Conservation (phyloP, 2,113 vertebrate genomes). For the Phodopus roborovskii region DNA sequence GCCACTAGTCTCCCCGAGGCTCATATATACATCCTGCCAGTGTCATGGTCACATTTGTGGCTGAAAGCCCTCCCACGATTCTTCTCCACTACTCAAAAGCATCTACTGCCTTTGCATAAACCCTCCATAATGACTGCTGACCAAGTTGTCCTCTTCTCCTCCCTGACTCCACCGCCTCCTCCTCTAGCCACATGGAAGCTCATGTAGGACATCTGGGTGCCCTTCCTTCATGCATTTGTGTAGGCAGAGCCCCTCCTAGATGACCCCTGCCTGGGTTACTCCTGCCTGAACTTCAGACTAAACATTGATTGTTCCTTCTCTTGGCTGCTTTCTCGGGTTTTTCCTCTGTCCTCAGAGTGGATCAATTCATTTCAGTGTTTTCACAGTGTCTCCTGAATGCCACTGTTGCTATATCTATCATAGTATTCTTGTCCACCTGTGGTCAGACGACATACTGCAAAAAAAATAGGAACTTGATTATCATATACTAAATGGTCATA, state of each 20-base stretch:
- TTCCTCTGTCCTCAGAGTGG: not conserved
- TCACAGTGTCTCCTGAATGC: not conserved
- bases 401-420: not conserved
- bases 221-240: fast-evolving
- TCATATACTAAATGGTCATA: not conserved
- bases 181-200: not conserved
- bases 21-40: not conserved
- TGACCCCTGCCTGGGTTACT: not conserved
- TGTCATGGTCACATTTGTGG: not conserved
- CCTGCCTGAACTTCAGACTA: not conserved
- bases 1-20: not conserved
- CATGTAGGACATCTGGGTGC: no score
- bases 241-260: not conserved
- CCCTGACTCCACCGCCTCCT: fast-evolving
- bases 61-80: not conserved
- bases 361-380: not conserved
- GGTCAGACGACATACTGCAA: not conserved
- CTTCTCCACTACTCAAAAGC: not conserved
- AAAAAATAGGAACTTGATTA: not conserved
- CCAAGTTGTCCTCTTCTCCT: not conserved
- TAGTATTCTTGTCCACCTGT: not conserved
- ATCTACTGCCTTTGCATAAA: fast-evolving
- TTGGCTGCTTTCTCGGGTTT: not conserved
- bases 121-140: not conserved
- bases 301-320: not conserved